Conservation (phyloP, 2,888 invertebrate species). For the Tipula unca region DNA sequence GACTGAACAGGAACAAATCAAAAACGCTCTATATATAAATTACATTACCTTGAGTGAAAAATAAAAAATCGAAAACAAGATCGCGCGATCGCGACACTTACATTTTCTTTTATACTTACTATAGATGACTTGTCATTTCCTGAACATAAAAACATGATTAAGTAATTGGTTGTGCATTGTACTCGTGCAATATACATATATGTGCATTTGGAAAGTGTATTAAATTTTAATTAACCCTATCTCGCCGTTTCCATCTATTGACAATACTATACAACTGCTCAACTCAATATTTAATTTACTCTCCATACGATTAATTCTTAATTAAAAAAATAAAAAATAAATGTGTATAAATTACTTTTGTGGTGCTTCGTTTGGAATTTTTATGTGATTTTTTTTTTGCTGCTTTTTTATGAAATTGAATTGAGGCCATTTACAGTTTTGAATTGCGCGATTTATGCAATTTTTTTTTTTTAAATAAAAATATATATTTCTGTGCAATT, state of each 20-base stretch:
- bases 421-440: conserved; percentile 4
- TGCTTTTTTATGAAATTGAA: not conserved
- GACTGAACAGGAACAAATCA: too few species aligned
- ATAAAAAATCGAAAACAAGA: not conserved
- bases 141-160: not conserved
- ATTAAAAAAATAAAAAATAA: not conserved
- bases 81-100: not conserved
- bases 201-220: not conserved
- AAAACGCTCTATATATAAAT: not conserved
- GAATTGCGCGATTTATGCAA: not conserved
- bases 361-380: conserved; percentile 14
- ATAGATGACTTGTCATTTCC: not conserved
- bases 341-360: not conserved
- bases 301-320: not conserved
- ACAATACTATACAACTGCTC: not conserved
- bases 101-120: not conserved
- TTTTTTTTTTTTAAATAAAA: not conserved
- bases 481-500: not conserved
- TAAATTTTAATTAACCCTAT: not conserved
- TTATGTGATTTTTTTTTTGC: not conserved
- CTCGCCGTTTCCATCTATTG: not conserved
- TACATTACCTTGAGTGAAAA: not conserved
- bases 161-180: not conserved
- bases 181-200: not conserved
- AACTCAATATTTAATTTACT: not conserved